Evolutionary conservation across 2,888 invertebrate species (phyloP), one percentile per base, ranked within the genome.

Genomic region (Drosophila kanekoi): DNA sequence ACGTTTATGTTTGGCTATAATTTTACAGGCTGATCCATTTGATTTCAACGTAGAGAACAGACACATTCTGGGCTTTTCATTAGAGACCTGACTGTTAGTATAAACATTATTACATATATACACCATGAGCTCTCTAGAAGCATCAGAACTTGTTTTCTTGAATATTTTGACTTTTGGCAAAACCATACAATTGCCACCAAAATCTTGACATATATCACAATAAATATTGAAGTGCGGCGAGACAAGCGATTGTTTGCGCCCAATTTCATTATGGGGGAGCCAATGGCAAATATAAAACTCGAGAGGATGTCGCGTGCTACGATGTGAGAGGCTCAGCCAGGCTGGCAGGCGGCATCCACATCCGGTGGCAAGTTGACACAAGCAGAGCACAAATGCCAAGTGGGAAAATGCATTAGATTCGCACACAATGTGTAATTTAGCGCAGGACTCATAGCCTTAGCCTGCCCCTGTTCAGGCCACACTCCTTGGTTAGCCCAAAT

Each of bases 401-500:
- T 65, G 68, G 66, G 73, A 78, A 84, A 64, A 66, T 77, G 70
- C 75, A 84, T 87, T 84, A 79, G 75, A 60, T 73, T 66, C 60
- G 59, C 71, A 69, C 81, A 84, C 83, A 84, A 84, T 84, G 67
- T 84, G 87, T 77, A 87, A 84, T 84, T 87, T 84, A 57, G 69
- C 72, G 33, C 49, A 66, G 66, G 48, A 66, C 56, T 63, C 40
- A 40, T n/a, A 56, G 54, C 38, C 37, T 23, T 20, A 38, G 43
- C 18, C 10, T 8, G 11, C 57, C 44, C 13, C 35, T 18, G 18
- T 2, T 8, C 5, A 8, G 38, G 28, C 28, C 28, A 28, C 49
- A 6, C 4, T 11, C 9, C 37, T 8, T 38, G 32, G 14, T 11
- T n/a, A 2, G 33, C 41, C 56, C 41, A 77, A 79, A 79, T 71